Base-by-base conservation (phyloP, 2,888 invertebrate genomes). In the Dione vanillae region DNA sequence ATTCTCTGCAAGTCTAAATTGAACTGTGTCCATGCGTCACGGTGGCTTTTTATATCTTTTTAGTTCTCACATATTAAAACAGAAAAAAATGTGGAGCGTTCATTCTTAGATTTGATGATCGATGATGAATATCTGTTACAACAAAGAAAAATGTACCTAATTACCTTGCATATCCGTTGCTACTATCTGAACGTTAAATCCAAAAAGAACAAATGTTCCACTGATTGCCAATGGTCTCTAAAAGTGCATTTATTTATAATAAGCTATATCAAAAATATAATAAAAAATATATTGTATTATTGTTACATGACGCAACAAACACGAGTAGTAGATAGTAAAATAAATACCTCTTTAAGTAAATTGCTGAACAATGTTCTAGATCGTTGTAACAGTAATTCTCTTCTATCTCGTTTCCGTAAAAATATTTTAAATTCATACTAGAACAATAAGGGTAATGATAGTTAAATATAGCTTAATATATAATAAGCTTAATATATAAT, bases 391-490 rank as follows among this genome's bases (percentile, higher is more conserved):
- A 94, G 76, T 37, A 94, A 79, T 74, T 93, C 91, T 11, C 84
- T 85, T 61, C 91, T 82, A 64, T 93, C 90, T 11, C 93, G 87
- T 79, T 91, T 93, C 40, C 89, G 83, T 45, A 94, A 77, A 78
- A 93, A 94, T 59, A 90, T 47, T 79, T 88, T 91, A 69, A 91
- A 88, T 67, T 90, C 91, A 64, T 88, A 91, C 94, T 94, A 86
- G 41, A 79, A 81, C 65, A 62, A 54, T 49, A 69, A 11, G 8
- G 2, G 19, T 14, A 49, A 19, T n/a, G n/a, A n/a, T n/a, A n/a
- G n/a, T n/a, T n/a, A n/a, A n/a, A n/a, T n/a, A n/a, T n/a, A 14
- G 19, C 6, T 64, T 19, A 41, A 14, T 16, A 49, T 8, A 27
- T 3, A 27, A 27, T 27, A 3, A 14, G 19, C 6, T 64, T 19